These are phyloP conservation scores for Hoplodrina blanda DNA, from an alignment of 2,888 invertebrate species.

Conservation along the genomic window DNA sequence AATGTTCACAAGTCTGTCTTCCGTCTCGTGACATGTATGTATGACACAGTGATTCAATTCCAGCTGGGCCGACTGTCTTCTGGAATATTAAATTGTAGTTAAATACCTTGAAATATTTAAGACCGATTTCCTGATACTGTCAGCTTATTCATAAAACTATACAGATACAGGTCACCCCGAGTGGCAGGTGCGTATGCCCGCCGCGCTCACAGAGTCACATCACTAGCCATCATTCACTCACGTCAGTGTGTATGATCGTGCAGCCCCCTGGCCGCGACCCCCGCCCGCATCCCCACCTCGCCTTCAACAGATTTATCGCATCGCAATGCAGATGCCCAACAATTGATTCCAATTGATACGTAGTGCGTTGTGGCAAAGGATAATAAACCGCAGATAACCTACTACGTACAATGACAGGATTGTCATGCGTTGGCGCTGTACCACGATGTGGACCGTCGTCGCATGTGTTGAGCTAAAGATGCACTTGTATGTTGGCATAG, in stretches of 20 bases:
- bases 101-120: background rate
- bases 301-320: constrained; percentile 68
- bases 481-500: too few species aligned
- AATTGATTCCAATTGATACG: constrained; percentile 72
- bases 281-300: constrained; percentile 1
- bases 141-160: constrained; percentile 3
- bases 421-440: background rate
- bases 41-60: background rate
- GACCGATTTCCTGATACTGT: background rate
- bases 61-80: background rate
- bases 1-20: background rate
- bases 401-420: background rate
- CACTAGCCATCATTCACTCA: constrained; percentile 27
- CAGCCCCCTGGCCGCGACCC: background rate
- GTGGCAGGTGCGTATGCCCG: background rate
- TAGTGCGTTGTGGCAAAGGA: constrained; percentile 26
- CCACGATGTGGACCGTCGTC: background rate
- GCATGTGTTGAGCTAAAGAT: too few species aligned
- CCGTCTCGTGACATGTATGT: too few species aligned
- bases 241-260: constrained; percentile 34
- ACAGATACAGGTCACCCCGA: background rate
- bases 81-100: too few species aligned
- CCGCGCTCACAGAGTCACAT: background rate
- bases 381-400: constrained; percentile 13
- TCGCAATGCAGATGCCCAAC: constrained; percentile 72